Evolutionary conservation across 1,140 invertebrate genomes (phyloP).

Genomic region (Ooceraea biroi): DNA sequence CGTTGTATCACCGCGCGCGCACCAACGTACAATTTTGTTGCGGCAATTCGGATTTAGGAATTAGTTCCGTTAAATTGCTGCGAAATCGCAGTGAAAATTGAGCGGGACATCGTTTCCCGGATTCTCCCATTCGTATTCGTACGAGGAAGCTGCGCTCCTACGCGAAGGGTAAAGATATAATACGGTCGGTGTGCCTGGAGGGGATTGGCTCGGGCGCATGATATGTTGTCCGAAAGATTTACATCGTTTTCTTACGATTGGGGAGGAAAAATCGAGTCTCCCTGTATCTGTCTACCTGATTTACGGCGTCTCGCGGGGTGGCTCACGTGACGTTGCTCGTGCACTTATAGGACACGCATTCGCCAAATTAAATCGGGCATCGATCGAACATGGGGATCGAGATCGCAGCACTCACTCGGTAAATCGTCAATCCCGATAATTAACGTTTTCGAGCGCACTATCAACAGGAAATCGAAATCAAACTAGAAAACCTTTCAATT

Average conservation of each 20-base stretch:
- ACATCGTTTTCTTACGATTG: constrained; percentile 81
- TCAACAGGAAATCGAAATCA: neutral
- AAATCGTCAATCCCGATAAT: constrained; percentile 13
- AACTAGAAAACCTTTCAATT: constrained; percentile 1
- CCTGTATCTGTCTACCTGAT: constrained; percentile 64
- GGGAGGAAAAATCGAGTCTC: constrained; percentile 80
- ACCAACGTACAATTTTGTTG: too few species aligned
- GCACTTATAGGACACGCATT: constrained; percentile 38
- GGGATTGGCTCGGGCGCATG: constrained; percentile 72
- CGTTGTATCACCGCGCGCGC: too few species aligned
- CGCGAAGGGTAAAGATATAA: constrained; percentile 69
- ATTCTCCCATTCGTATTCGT: constrained; percentile 66
- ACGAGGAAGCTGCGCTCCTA: constrained; percentile 63
- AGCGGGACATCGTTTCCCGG: neutral
- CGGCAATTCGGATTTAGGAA: neutral
- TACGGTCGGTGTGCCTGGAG: constrained; percentile 54
- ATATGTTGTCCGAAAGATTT: constrained; percentile 85
- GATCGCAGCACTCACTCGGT: neutral
- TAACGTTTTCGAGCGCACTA: neutral
- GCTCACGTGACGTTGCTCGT: constrained; percentile 27
- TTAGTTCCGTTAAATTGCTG: neutral
- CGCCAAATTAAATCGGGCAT: constrained; percentile 54
- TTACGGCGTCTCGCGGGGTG: constrained; percentile 55
- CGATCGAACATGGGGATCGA: constrained; percentile 12
- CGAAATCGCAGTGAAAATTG: neutral